phyloP scores from a whole-genome alignment of 1,140 invertebrate species.

The Charaxes varanes region DNA sequence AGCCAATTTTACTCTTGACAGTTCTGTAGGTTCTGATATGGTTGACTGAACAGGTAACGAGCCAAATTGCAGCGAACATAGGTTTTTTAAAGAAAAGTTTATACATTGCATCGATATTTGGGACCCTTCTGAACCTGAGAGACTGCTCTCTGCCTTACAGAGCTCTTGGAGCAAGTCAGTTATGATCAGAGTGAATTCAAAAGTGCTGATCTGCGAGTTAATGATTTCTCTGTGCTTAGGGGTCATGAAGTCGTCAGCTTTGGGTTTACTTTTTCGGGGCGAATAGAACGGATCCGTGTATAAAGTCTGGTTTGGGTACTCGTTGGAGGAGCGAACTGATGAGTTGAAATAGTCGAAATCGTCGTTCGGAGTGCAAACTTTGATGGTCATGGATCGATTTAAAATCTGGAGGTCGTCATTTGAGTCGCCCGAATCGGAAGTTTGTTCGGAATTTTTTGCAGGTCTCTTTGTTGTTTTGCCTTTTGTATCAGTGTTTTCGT shows the following conservation, averaged over 20 bases:
- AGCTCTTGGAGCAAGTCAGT: slow-evolving; percentile 76
- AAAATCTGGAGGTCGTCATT: slow-evolving; percentile 73
- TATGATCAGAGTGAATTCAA: slow-evolving; percentile 76
- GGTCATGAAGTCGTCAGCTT: slow-evolving; percentile 73
- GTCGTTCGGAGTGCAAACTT: slow-evolving; percentile 76
- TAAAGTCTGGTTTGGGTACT: slow-evolving; percentile 49
- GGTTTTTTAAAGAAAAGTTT: slow-evolving; percentile 77
- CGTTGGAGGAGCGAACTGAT: slow-evolving; percentile 74
- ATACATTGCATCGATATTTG: slow-evolving; percentile 76
- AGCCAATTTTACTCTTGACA: slow-evolving; percentile 74
- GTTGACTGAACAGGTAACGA: slow-evolving; percentile 31
- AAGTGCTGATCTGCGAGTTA: slow-evolving; percentile 70
- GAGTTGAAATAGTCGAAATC: slow-evolving; percentile 80
- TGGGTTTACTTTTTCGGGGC: slow-evolving; percentile 50
- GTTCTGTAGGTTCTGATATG: slow-evolving; percentile 33
- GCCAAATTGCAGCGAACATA: slow-evolving; percentile 78
- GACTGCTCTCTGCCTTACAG: slow-evolving; percentile 74
- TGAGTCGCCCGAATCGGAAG: slow-evolving; percentile 73
- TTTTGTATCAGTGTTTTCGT: slow-evolving; percentile 33
- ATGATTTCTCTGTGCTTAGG: slow-evolving; percentile 74
- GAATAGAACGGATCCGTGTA: slow-evolving; percentile 42
- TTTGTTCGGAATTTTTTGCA: slow-evolving; percentile 28
- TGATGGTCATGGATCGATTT: slow-evolving; percentile 73
- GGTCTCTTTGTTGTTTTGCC: slow-evolving; percentile 32
- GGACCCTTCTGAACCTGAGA: slow-evolving; percentile 67